Base-by-base conservation (phyloP, 2,888 invertebrate genomes). In the Lasioglossum oenotherae region DNA sequence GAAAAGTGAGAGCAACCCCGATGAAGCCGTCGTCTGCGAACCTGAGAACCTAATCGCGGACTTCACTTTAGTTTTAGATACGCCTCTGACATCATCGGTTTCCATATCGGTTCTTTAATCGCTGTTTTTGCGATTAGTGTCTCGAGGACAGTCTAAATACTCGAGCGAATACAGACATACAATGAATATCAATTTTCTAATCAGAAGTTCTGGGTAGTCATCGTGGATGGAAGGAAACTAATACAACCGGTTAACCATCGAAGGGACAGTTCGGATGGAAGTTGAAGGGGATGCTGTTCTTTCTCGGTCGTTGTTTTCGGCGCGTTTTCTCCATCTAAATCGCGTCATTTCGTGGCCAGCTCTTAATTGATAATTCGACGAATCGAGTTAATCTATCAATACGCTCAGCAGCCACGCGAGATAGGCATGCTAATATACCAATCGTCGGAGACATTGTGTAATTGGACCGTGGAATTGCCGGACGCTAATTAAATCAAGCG, bases 401-500 rank as follows among this genome's bases (percentile, higher is more conserved):
- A 71, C 27, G 53, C 44, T 49, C 78, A 19, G 3, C 46, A 4
- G 41, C n/a, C 10, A 64, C 60, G 73, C 23, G 35, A 77, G 19
- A 44, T 53, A 60, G 44, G 71, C n/a, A 41, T 72, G 72, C 72
- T 78, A 74, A 53, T 53, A 75, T 75, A 69, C 35, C 81, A 79
- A 85, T 79, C 49, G 46, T 71, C 49, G 35, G 44, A 44, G 35
- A 77, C 57, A 74, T 84, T 44, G 75, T 60, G 53, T 76, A 85
- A 78, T 81, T 86, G 84, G 64, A 60, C 23, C 31, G 35, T 77
- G 78, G 35, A 85, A 86, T 85, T 76, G 86, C 49, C 44, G 49
- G 38, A 77, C 73, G 71, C 35, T 82, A 82, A 85, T 82, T 85
- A 85, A 85, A 78, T 85, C 74, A 78, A 82, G 74, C 78, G 57